Base-by-base conservation (phyloP, 2,888 invertebrate species). In the Polydrusus tereticollis region DNA sequence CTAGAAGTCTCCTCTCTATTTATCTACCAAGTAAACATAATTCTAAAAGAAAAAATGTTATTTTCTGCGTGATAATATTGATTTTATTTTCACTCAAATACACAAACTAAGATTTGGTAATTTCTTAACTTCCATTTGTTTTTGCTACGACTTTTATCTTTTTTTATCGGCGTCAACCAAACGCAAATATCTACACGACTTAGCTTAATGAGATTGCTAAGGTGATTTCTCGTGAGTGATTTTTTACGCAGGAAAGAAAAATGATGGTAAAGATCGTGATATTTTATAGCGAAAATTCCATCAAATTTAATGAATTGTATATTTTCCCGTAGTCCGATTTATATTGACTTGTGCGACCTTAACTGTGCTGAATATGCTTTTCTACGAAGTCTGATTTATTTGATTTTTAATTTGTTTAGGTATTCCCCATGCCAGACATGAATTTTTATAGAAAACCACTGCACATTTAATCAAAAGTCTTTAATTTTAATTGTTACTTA, bases 21-120 rank as follows among this genome's bases (percentile, higher is more conserved):
- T 55, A 55, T 41, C 55, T 14, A 26, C n/a, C 12, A 21, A 64
- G 26, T 36, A 26, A 64, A 50, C 55, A 64, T 38, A 64, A 16
- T 33, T 41, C 26, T 64, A 64, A 64, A 64, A 20, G 38, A 52
- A 64, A 36, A 36, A 64, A 52, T 14, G 14, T 14, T 55, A 16
- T 55, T 33, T 29, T 55, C 29, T 14, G 29, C 14, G 10, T 7
- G 29, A 29, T 29, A 16, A 16, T 29, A 29, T 55, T 55, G 52
- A 63, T 63, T 63, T 63, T 47, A 47, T 33, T 20, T 62, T 62
- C 33, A 29, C n/a, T 47, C 18, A 62, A 62, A 47, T 8, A 29
- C 2, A 62, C 2, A 47, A 45, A 45, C 45, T 2, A 26, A 62
- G 16, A 18, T 47, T 45, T 33, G 16, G 60, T 60, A 29, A 60